phyloP scores from a whole-genome alignment of 2,113 vertebrate species.

The Perca fluviatilis region DNA sequence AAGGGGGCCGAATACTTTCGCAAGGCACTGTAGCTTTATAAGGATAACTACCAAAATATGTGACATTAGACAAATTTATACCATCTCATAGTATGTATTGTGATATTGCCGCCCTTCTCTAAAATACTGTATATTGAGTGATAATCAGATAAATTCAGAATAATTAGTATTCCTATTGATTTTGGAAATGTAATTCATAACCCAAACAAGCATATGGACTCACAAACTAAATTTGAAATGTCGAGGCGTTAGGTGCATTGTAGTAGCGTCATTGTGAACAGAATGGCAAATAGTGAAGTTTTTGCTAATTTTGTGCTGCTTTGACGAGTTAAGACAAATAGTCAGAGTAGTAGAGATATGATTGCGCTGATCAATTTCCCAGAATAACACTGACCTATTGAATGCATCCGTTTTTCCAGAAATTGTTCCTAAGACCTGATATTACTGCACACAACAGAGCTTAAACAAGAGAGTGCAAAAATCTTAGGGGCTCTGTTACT shows the following conservation, averaged over 20 bases:
- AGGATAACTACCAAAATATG: neutral
- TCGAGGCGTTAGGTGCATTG: neutral
- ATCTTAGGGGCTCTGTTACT: neutral
- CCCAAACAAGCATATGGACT: neutral
- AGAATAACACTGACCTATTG: neutral
- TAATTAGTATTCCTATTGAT: neutral
- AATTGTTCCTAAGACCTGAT: neutral
- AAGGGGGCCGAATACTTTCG: no score
- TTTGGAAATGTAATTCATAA: neutral
- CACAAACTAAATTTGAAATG: neutral
- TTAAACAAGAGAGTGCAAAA: neutral
- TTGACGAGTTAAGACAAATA: neutral
- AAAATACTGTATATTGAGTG: no score
- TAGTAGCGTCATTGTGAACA: neutral
- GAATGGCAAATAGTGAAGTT: neutral
- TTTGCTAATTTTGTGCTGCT: neutral
- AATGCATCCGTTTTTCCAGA: neutral
- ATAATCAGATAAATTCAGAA: neutral
- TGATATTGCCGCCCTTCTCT: neutral
- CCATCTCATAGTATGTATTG: no score
- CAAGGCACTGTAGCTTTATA: no score
- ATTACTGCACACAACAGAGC: neutral
- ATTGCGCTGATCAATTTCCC: neutral
- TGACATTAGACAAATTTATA: no score
- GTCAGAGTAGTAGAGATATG: neutral